Conservation (phyloP, 2,888 invertebrate genomes). For the Plemyria rubiginata region DNA sequence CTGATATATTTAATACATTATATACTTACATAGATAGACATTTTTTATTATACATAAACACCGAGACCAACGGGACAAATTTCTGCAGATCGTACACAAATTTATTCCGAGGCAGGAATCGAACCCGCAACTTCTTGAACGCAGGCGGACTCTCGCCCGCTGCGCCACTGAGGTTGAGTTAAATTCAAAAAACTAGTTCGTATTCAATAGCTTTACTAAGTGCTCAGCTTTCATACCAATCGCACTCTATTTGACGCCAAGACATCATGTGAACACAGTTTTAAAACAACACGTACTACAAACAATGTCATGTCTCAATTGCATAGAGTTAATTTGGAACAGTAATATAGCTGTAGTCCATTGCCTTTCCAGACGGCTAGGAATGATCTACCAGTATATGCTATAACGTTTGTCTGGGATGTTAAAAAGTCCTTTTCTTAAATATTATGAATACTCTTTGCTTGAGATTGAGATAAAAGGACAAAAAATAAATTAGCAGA, state of each 20-base stretch:
- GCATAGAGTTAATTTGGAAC: constrained; percentile 20
- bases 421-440: constrained; percentile 5
- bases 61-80: too few species aligned
- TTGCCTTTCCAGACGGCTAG: constrained; percentile 14
- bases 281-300: constrained; percentile 1
- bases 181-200: too few species aligned
- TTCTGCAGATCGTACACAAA: too few species aligned
- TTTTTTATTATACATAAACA: too few species aligned
- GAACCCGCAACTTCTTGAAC: too few species aligned
- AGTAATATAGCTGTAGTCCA: constrained; percentile 5
- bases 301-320: constrained; percentile 34
- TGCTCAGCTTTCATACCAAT: background rate
- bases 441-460: background rate
- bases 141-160: too few species aligned
- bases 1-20: too few species aligned
- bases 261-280: background rate
- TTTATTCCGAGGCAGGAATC: too few species aligned
- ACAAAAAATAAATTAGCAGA: background rate
- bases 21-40: too few species aligned
- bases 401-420: constrained; percentile 9
- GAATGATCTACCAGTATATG: constrained; percentile 14
- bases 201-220: too few species aligned
- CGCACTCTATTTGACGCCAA: constrained; percentile 1
- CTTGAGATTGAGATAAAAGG: background rate
- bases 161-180: too few species aligned